Evolutionary conservation across 2,113 vertebrate genomes (phyloP), one percentile per base, ranked within the genome.

Genomic region (Archilochus colubris): DNA sequence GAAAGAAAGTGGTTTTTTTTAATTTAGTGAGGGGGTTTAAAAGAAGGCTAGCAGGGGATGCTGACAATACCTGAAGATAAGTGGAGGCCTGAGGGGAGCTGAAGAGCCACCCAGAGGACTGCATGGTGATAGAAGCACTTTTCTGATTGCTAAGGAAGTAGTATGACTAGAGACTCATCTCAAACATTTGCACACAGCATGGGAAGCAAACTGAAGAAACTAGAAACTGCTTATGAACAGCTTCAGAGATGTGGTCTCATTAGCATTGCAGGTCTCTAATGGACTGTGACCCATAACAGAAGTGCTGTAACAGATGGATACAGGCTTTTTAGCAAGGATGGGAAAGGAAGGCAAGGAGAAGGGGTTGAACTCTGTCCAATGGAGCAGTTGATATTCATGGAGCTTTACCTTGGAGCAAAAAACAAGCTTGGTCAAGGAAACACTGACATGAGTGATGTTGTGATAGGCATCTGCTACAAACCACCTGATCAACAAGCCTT

Each of bases 251-350:
- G 18, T n/a, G 8, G 27, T 69, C 38, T 91, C 24, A 70, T 57
- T 61, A 57, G 22, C 23, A 48, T 58, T 36, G 43, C 19, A 44
- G 16, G 38, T 12, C 48, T 4, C 5, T 30, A 19, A 57, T 2
- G 6, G 14, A 3, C 3, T 38, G 57, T 50, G 43, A 67, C 19
- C 70, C 43, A 33, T 31, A 9, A 82, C 25, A 0, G 0, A 17
- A 67, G 20, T n/a, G 17, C 6, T 40, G 9, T 38, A 57, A 66
- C 40, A 82, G 67, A 82, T 62, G 61, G 57, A 74, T 54, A 31
- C 11, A 70, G 43, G 14, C 9, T 48, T 23, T 86, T 86, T 62
- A 82, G 30, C 17, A 80, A 12, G n/a, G 15, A 58, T 58, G 22
- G 51, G 16, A 76, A 9, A 79, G 43, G 38, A 63, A 86, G 6